Evolutionary conservation across 2,888 invertebrate species (phyloP), one percentile per base, ranked within the genome.

Genomic region (Coenonympha arcania): DNA sequence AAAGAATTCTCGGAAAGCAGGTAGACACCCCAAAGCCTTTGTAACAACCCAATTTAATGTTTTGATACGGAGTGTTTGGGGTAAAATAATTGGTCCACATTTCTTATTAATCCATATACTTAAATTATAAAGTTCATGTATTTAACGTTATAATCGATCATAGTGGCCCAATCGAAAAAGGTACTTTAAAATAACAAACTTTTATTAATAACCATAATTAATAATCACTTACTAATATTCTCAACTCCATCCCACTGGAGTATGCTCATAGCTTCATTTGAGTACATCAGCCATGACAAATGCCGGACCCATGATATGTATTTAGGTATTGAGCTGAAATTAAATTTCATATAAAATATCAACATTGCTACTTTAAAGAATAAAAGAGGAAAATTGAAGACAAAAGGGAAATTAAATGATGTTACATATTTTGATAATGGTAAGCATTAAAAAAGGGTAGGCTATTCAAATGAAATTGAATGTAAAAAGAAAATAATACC

Each of bases 231-330:
- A 93, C 92, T 89, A 58, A 92, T 93, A 69, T 93, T 92, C 48
- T 88, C 84, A 1, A 94, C 88, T 8, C 90, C 91, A 44, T 90
- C 87, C 95, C 95, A 95, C 66, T 95, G 95, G 9, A 93, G 77
- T 57, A 94, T 92, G 42, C 91, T 91, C 81, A 95, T 88, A 0
- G 93, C 92, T 83, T 95, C 95, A 61, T 93, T 94, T 8, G 94
- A 92, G 74, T 95, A 94, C 88, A 94, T 90, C 65, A 95, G 83
- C 95, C 95, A 95, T 0, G 95, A 95, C 4, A 95, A 66, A 65
- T 93, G 91, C 59, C 92, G 91, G 1, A 92, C 88, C 94, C 95
- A 95, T 13, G 89, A 88, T 44, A 94, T 77, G 54, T 90, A 90
- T 65, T 82, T 74, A 2, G 93, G 92, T 62, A 94, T 77, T 0